phyloP scores from a whole-genome alignment of 2,113 vertebrate genomes.

The Dinomys branickii region DNA sequence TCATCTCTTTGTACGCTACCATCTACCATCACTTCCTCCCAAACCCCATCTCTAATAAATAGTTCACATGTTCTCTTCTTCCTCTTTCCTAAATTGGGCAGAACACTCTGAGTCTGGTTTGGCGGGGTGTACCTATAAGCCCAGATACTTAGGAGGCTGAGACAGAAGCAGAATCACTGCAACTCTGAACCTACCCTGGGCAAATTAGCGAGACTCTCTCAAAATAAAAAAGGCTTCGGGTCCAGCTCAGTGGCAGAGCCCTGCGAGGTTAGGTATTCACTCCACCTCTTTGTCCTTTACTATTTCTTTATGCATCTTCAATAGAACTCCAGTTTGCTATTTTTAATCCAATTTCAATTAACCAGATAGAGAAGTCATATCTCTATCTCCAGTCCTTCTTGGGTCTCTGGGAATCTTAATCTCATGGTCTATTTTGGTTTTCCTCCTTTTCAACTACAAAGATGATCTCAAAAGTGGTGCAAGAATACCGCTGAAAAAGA shows the following conservation, averaged over 20 bases:
- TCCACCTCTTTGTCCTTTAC: background rate
- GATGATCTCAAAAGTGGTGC: background rate
- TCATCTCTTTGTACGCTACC: background rate
- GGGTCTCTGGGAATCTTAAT: background rate
- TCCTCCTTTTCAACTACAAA: background rate
- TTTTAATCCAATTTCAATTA: background rate
- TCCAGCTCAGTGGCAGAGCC: background rate
- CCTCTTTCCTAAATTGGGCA: background rate
- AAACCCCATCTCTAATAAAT: background rate
- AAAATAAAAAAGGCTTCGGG: background rate
- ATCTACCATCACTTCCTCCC: constrained; percentile 18
- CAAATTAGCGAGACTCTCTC: background rate
- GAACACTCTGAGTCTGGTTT: background rate
- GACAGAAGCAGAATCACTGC: background rate
- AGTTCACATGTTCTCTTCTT: background rate
- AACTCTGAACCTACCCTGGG: background rate
- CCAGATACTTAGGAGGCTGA: background rate
- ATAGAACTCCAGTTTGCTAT: background rate
- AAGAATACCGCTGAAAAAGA: background rate
- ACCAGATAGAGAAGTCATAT: background rate
- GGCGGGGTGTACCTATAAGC: background rate
- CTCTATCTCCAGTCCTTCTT: background rate
- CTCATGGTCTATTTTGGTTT: background rate
- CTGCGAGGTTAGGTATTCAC: background rate
- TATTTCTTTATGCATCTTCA: background rate